Base-by-base conservation (phyloP, 2,888 invertebrate species). In the Microchrysa polita region DNA sequence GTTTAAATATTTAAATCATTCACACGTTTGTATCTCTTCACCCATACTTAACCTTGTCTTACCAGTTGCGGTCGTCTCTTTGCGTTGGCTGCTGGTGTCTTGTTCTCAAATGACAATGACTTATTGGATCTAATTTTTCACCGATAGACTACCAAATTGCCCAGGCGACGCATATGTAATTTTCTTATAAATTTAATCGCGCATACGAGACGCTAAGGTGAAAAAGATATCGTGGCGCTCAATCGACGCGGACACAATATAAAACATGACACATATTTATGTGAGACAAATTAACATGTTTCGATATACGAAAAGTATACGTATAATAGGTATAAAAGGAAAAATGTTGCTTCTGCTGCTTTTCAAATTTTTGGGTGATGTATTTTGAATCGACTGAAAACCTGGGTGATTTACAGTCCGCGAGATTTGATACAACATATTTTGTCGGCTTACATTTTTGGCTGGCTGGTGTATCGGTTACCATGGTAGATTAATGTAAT, bases 161-260 rank as follows among this genome's bases (percentile, higher is more conserved):
- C 16, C 42, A 40, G 61, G 61, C 61, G 61, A 63, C 42, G 61
- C 61, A 63, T 42, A 63, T 40, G 61, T 63, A 63, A 63, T 63
- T 63, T 63, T 63, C 40, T 63, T 63, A n/a, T n/a, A n/a, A 63
- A 63, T 63, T 63, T 40, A 20, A 40, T 40, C 40, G 20, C 40
- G n/a, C n/a, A n/a, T n/a, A 27, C 14, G 27, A 27, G 27, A 27
- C n/a, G 16, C n/a, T n/a, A 16, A 34, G 40, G 61, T 18, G 16
- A 20, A 55, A 20, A 20, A 55, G 22, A 55, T 34, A 16, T 34
- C 42, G 40, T 42, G 61, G 40, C 40, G 40, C 16, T n/a, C n/a
- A 18, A 5, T 27, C 14, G 7, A 22, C 10, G 23, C n/a, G 18
- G 55, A 20, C 10, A n/a, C 18, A 55, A 20, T 12, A 5, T n/a